Conservation (phyloP, 2,797 vertebrate species). For the Luscinia megarhynchos region DNA sequence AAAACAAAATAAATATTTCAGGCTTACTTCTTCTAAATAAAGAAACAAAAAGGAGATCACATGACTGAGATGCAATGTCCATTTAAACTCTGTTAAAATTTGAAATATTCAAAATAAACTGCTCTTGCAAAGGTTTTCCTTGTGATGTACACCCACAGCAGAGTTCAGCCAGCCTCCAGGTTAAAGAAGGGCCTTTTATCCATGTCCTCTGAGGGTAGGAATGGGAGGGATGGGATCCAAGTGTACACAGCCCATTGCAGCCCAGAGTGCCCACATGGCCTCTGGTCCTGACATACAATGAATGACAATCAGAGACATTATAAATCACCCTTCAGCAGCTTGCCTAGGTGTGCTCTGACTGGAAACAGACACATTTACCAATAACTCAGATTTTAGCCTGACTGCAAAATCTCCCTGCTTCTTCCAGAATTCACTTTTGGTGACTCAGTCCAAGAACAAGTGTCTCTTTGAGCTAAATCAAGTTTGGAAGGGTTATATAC, state of each 20-base stretch:
- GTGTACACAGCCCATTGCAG: background rate
- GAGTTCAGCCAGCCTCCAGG: background rate
- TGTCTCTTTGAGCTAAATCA: background rate
- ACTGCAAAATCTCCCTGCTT: background rate
- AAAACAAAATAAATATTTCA: background rate
- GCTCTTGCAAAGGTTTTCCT: background rate
- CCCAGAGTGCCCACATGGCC: rapidly evolving
- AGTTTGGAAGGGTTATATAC: background rate
- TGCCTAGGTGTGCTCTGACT: background rate
- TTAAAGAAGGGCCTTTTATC: background rate
- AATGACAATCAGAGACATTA: background rate
- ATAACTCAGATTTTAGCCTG: background rate
- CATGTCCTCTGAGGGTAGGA: background rate
- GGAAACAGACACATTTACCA: background rate
- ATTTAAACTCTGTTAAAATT: background rate
- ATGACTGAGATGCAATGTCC: background rate
- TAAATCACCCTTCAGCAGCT: background rate
- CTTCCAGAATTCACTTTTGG: background rate
- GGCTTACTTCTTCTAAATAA: background rate
- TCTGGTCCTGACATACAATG: rapidly evolving
- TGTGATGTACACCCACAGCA: rapidly evolving
- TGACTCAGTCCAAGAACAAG: background rate
- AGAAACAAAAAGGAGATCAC: background rate
- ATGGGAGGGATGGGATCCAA: rapidly evolving
- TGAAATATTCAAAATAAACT: background rate